These are phyloP conservation scores for Protobothrops flavoviridis DNA, from an alignment of 2,113 vertebrate species.

Conservation along the genomic window DNA sequence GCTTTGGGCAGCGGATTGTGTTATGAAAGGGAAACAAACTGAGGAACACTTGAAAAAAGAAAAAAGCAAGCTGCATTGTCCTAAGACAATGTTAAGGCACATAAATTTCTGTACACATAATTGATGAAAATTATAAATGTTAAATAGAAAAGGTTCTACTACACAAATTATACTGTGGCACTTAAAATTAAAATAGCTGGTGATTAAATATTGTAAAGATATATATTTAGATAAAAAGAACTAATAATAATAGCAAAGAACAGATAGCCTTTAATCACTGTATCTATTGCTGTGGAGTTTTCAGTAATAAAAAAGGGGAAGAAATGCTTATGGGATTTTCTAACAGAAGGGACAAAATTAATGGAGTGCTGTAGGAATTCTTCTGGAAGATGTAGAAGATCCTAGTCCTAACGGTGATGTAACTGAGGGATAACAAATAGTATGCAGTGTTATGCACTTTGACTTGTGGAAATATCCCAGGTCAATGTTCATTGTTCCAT, in stretches of 20 bases:
- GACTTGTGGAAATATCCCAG: neutral
- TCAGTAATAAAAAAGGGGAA: neutral
- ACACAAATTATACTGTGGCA: neutral
- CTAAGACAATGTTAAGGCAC: neutral
- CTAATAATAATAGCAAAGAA: neutral
- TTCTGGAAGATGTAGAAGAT: neutral
- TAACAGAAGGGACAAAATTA: neutral
- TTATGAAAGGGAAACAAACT: neutral
- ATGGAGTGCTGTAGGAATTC: neutral
- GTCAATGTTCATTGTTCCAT: neutral
- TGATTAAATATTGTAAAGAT: neutral
- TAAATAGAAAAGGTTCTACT: neutral
- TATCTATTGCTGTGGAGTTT: neutral
- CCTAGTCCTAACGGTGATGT: neutral
- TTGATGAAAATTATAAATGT: neutral
- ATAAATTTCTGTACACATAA: neutral
- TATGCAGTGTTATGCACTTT: neutral
- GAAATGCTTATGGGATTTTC: neutral
- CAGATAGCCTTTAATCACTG: too few relatives aligned
- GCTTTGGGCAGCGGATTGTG: neutral
- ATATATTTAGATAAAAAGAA: neutral
- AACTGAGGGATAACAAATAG: neutral
- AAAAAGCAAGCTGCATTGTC: neutral
- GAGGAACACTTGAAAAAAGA: neutral
- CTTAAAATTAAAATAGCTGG: neutral